phyloP scores from a whole-genome alignment of 2,113 vertebrate genomes.

The Takifugu bimaculatus region DNA sequence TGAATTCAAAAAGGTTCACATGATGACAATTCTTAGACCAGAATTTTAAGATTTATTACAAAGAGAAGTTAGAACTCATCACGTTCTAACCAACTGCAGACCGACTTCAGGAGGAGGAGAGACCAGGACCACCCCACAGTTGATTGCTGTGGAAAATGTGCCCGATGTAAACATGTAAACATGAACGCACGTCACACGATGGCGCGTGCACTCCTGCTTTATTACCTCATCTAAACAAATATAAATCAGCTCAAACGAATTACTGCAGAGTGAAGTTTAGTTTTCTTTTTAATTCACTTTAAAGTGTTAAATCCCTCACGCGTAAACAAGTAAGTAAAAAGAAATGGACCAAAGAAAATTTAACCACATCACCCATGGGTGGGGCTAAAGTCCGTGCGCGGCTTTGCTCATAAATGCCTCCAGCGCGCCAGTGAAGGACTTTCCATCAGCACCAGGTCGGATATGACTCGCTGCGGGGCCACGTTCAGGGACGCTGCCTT shows the following conservation, averaged over 20 bases:
- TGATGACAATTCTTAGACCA: not conserved
- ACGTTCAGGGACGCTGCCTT: too few relatives aligned
- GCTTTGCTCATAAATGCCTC: too few relatives aligned
- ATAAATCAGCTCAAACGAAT: too few relatives aligned
- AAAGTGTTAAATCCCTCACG: not conserved
- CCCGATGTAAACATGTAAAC: constrained; percentile 1
- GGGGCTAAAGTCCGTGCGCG: too few relatives aligned
- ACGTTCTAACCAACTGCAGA: not conserved
- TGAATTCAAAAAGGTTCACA: not conserved
- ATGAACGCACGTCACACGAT: not conserved
- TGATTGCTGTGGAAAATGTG: constrained; percentile 13
- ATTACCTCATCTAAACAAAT: not conserved
- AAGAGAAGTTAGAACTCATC: not conserved
- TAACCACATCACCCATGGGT: too few relatives aligned
- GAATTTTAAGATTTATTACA: not conserved
- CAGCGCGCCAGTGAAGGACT: too few relatives aligned
- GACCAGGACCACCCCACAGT: too few relatives aligned
- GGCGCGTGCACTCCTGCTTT: not conserved
- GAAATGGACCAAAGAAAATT: not conserved
- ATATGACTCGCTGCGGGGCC: too few relatives aligned
- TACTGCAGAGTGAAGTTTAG: too few relatives aligned
- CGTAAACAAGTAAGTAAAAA: too few relatives aligned
- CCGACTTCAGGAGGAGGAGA: not conserved
- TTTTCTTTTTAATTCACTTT: not conserved
- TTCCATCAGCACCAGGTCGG: too few relatives aligned